Conservation (phyloP, 2,797 vertebrate genomes). For the Rhodeus uyekii region DNA sequence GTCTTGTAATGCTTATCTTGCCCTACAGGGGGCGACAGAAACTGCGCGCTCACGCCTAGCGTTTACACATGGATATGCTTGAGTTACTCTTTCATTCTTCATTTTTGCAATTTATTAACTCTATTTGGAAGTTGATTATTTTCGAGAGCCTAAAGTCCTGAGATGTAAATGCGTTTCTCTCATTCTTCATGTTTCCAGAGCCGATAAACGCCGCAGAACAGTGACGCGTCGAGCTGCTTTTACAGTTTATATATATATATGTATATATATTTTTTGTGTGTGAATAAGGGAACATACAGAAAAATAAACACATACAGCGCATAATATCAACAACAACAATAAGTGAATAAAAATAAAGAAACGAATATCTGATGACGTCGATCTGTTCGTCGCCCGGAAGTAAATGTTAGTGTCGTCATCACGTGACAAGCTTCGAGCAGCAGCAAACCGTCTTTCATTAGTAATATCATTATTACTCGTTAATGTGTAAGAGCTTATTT, state of each 20-base stretch:
- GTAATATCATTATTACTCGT: not conserved
- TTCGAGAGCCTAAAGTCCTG: too few species aligned
- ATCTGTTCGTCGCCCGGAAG: slow-evolving; percentile 5
- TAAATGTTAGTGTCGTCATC: not conserved
- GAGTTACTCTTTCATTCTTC: not conserved
- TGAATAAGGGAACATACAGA: not conserved
- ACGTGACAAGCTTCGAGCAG: not conserved
- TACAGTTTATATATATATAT: too few species aligned
- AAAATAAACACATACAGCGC: not conserved
- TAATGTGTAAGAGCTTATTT: not conserved
- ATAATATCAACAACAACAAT: not conserved
- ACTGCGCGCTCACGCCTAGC: rapidly evolving
- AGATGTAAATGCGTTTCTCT: not conserved
- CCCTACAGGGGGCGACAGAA: not conserved
- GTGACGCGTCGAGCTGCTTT: not conserved
- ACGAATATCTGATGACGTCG: not conserved
- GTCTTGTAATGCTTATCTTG: not conserved
- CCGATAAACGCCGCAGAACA: not conserved
- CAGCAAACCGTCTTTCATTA: not conserved
- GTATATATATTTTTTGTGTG: not conserved
- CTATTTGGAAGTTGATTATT: not conserved
- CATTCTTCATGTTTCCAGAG: not conserved
- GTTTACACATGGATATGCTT: not conserved
- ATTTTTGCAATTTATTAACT: not conserved
- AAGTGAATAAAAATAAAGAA: not conserved